phyloP scores from a whole-genome alignment of 2,113 vertebrate genomes.

The Collichthys lucidus region DNA sequence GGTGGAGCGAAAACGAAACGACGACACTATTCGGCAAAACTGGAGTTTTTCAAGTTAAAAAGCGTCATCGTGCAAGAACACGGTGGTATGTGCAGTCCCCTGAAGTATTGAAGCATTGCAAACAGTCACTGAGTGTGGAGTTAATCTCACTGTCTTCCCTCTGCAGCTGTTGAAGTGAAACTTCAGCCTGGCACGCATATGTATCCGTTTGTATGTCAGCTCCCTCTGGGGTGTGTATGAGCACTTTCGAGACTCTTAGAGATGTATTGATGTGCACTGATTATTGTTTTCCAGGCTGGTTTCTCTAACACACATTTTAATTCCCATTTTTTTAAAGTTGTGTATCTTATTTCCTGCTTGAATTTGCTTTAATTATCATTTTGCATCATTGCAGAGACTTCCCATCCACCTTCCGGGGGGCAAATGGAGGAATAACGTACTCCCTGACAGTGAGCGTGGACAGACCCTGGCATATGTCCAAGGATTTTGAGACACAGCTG shows the following conservation, averaged over 20 bases:
- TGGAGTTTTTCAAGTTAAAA: constrained; percentile 46
- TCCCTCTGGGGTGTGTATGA: constrained; percentile 65
- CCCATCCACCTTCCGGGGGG: constrained; percentile 57
- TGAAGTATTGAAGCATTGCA: background rate
- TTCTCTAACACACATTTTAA: no score
- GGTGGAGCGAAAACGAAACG: background rate
- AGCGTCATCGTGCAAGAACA: constrained; percentile 24
- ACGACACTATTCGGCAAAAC: background rate
- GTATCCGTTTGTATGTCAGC: constrained; percentile 64
- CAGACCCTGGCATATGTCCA: constrained; percentile 70
- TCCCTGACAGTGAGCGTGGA: constrained; percentile 60
- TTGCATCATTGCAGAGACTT: constrained; percentile 65
- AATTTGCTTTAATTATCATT: background rate
- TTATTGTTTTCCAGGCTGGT: background rate
- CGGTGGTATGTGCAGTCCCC: background rate
- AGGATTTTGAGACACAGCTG: constrained; percentile 64
- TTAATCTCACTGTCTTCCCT: background rate
- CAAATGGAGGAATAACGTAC: constrained; percentile 49
- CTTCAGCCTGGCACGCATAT: constrained; percentile 59
- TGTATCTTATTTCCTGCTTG: background rate
- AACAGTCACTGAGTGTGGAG: background rate
- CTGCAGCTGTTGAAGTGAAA: constrained; percentile 4
- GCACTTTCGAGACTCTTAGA: no score
- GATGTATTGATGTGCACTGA: background rate
- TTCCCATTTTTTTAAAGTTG: background rate